These are phyloP conservation scores for Colletes collaris DNA, from an alignment of 2,888 invertebrate genomes.

Conservation along the genomic window DNA sequence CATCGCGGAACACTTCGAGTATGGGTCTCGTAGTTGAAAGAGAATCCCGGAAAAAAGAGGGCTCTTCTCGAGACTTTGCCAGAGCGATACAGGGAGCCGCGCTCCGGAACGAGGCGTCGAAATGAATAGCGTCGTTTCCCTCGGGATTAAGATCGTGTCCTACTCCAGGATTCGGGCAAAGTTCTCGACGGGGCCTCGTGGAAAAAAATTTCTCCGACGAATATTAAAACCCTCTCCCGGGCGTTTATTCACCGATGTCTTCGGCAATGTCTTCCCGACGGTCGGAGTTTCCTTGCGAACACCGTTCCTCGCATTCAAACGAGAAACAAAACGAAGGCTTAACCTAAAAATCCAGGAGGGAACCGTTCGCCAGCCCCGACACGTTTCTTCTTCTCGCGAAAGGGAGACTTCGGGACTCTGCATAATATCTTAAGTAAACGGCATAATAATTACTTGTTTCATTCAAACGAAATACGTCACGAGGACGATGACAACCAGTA, in stretches of 20 bases:
- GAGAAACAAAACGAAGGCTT: constrained; percentile 10
- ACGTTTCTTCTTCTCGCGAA: too few relatives aligned
- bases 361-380: not conserved
- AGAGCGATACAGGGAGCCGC: constrained; percentile 27
- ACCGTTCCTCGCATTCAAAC: not conserved
- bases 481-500: too few relatives aligned
- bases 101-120: constrained; percentile 43
- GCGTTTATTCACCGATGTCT: constrained; percentile 28
- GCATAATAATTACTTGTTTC: too few relatives aligned
- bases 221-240: constrained; percentile 41
- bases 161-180: constrained; percentile 42
- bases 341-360: constrained; percentile 14
- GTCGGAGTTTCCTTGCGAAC: not conserved
- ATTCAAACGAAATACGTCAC: too few relatives aligned
- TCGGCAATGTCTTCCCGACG: constrained; percentile 19
- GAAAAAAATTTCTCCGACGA: constrained; percentile 31
- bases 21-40: constrained; percentile 34
- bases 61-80: constrained; percentile 32
- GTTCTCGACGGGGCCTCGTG: constrained; percentile 9
- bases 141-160: constrained; percentile 55
- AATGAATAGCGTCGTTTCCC: constrained; percentile 55
- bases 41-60: constrained; percentile 20
- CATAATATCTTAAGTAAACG: too few relatives aligned
- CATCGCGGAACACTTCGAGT: constrained; percentile 26
- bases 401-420: too few relatives aligned